These are phyloP conservation scores for Agelastica alni DNA, from an alignment of 2,888 invertebrate genomes.

Conservation along the genomic window DNA sequence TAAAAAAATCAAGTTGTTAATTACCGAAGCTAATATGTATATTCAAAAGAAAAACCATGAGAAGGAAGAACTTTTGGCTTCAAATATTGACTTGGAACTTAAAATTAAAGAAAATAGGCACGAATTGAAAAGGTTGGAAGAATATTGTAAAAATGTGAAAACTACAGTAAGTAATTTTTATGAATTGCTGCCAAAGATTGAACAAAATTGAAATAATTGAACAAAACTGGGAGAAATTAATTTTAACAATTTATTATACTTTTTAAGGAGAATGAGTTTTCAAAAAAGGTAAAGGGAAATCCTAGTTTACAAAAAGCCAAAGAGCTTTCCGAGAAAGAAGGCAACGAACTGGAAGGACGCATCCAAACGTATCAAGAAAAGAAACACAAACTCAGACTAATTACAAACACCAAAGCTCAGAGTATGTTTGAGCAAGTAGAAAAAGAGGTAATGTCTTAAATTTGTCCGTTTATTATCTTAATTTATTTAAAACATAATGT, in stretches of 20 bases:
- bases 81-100: conserved; percentile 65
- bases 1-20: conserved; percentile 68
- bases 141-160: conserved; percentile 60
- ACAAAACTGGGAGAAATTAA: too few relatives aligned
- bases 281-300: conserved; percentile 44
- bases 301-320: conserved; percentile 45
- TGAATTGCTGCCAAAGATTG: too few relatives aligned
- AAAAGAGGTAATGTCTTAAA: too few relatives aligned
- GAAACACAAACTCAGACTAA: conserved; percentile 69
- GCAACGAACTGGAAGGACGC: conserved; percentile 60
- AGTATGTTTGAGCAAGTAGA: conserved; percentile 84
- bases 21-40: conserved; percentile 71
- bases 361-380: conserved; percentile 63
- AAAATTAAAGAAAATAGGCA: conserved; percentile 70
- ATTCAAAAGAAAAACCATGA: conserved; percentile 63
- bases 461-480: too few relatives aligned
- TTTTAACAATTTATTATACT: too few relatives aligned
- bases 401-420: conserved; percentile 83
- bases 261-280: conserved; percentile 46
- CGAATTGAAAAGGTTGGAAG: conserved; percentile 67
- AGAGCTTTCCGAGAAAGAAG: conserved; percentile 45
- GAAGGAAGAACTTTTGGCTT: conserved; percentile 69
- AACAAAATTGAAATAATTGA: too few relatives aligned
- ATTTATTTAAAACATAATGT: too few relatives aligned
- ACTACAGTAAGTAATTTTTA: conserved; percentile 35